These are phyloP conservation scores for Podabrus alpinus DNA, from an alignment of 2,888 invertebrate species.

Conservation along the genomic window DNA sequence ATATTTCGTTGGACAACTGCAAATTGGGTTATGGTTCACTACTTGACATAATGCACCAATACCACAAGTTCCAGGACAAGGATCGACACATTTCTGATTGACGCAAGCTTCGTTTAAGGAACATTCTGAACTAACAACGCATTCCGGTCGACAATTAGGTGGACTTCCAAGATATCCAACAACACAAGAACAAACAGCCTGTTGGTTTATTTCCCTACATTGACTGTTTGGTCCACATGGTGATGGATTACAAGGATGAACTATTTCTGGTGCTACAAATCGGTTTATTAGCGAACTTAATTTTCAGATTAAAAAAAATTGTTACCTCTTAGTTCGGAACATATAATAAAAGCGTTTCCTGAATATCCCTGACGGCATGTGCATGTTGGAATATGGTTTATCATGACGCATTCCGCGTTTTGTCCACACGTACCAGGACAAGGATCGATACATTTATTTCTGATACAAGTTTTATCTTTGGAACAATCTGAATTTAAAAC, in stretches of 20 bases:
- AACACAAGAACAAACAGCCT: slow-evolving; percentile 71
- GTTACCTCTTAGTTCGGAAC: slow-evolving; percentile 57
- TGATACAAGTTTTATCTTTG: slow-evolving; percentile 70
- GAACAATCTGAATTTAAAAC: slow-evolving; percentile 73
- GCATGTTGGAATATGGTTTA: slow-evolving; percentile 78
- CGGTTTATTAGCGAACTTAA: slow-evolving; percentile 46
- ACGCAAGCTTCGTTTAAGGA: slow-evolving; percentile 73
- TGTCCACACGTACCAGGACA: slow-evolving; percentile 76
- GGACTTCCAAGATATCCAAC: slow-evolving; percentile 77
- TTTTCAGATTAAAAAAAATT: slow-evolving; percentile 43
- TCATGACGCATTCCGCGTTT: slow-evolving; percentile 72
- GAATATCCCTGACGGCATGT: slow-evolving; percentile 69
- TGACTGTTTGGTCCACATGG: slow-evolving; percentile 72
- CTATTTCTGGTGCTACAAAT: slow-evolving; percentile 48
- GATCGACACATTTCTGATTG: slow-evolving; percentile 74
- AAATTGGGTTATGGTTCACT: slow-evolving; percentile 71
- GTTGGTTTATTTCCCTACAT: slow-evolving; percentile 67
- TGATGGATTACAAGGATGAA: slow-evolving; percentile 70
- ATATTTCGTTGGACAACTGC: slow-evolving; percentile 60
- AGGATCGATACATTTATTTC: slow-evolving; percentile 72
- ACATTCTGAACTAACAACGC: slow-evolving; percentile 73
- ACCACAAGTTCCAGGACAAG: slow-evolving; percentile 78
- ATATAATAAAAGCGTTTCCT: slow-evolving; percentile 75
- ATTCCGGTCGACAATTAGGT: slow-evolving; percentile 77
- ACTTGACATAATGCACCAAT: slow-evolving; percentile 73